Evolutionary conservation across 2,888 invertebrate species (phyloP).

Genomic region (Odontocerum albicorne): DNA sequence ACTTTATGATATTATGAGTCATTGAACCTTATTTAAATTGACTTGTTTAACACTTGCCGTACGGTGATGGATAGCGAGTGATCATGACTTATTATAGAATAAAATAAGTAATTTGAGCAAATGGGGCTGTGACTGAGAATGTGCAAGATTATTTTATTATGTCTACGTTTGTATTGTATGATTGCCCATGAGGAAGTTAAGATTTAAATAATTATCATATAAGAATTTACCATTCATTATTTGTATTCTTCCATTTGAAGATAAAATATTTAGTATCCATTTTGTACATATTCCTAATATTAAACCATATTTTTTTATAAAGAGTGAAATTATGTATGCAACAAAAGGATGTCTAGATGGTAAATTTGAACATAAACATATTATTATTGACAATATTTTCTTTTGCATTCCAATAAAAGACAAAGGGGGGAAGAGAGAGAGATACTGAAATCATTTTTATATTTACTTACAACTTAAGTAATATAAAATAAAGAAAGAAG

Average conservation of each 20-base stretch:
- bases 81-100: background rate
- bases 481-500: too few species aligned
- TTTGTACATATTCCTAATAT: background rate
- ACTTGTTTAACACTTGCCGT: too few species aligned
- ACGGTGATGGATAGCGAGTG: too few species aligned
- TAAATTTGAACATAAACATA: background rate
- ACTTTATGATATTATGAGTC: too few species aligned
- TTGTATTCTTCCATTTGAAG: background rate
- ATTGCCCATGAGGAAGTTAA: background rate
- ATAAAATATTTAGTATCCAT: background rate
- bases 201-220: background rate
- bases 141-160: slow-evolving; percentile 14
- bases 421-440: too few species aligned
- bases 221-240: background rate
- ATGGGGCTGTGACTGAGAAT: slow-evolving; percentile 34
- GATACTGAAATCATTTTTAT: too few species aligned
- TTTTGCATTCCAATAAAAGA: too few species aligned
- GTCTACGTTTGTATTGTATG: slow-evolving; percentile 6
- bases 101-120: slow-evolving; percentile 13
- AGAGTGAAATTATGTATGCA: background rate
- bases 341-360: background rate
- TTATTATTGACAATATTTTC: background rate
- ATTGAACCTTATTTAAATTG: too few species aligned
- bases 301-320: background rate
- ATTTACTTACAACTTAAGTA: too few species aligned